Conservation (phyloP, 2,797 vertebrate species). For the Periparus ater region DNA sequence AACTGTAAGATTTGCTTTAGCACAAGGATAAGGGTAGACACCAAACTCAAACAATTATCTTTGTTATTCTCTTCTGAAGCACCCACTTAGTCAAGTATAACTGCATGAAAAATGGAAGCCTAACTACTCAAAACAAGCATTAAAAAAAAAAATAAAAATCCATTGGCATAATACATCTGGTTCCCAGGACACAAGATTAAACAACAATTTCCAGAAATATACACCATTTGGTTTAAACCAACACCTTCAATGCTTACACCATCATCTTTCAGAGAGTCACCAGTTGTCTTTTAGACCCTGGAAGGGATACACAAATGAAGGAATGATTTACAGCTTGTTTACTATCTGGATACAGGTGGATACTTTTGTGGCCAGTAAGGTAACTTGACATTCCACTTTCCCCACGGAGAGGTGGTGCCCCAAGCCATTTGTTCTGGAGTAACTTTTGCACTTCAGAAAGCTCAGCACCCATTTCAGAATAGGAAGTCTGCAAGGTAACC, state of each 20-base stretch:
- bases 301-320: neutral
- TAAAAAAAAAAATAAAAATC: neutral
- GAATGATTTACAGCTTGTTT: neutral
- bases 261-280: neutral
- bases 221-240: neutral
- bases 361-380: neutral
- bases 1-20: neutral
- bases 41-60: neutral
- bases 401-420: neutral
- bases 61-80: neutral
- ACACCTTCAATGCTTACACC: neutral
- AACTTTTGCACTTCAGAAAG: neutral
- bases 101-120: neutral
- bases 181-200: neutral
- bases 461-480: neutral
- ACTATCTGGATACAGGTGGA: neutral
- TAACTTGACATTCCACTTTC: neutral
- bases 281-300: neutral
- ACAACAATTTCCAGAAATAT: neutral
- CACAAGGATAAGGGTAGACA: neutral
- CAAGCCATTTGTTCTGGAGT: neutral
- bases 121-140: neutral
- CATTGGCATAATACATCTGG: neutral
- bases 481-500: neutral
- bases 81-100: neutral